A percentile compares a stretch with the other conserved stretches of the same genome.
phyloP scores from a whole-genome alignment of 2,888 invertebrate genomes.

The Apocheima hispidaria region DNA sequence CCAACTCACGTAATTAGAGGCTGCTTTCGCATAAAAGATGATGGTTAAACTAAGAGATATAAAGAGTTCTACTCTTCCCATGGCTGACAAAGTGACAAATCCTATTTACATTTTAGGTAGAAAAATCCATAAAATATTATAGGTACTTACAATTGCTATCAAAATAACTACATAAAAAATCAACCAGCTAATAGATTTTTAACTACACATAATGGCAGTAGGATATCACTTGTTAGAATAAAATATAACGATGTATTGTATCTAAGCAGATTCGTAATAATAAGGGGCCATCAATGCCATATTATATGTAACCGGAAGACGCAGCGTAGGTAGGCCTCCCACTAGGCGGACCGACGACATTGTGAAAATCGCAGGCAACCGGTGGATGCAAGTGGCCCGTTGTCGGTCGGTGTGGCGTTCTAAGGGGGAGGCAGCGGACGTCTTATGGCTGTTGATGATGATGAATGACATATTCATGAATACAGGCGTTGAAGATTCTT shows the following conservation, averaged over 20 bases:
- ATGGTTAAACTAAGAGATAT: not conserved
- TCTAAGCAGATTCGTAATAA: not conserved
- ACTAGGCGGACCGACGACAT: too few species aligned
- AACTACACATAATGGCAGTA: not conserved
- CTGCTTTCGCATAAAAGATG: not conserved
- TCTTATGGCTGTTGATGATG: too few species aligned
- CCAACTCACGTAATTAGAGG: constrained; percentile 14
- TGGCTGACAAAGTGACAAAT: not conserved
- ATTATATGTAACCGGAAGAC: too few species aligned
- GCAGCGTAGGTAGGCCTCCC: too few species aligned
- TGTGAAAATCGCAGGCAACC: too few species aligned
- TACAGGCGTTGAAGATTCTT: too few species aligned
- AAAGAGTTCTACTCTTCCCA: constrained; percentile 1
- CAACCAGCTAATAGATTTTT: not conserved
- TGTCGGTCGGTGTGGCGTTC: too few species aligned
- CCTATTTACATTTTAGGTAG: not conserved
- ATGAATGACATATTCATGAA: too few species aligned
- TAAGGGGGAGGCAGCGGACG: too few species aligned
- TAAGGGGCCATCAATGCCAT: too few species aligned
- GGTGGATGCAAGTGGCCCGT: too few species aligned
- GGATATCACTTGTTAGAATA: not conserved
- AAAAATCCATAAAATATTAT: not conserved
- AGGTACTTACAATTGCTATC: constrained; percentile 1
- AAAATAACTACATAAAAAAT: not conserved
- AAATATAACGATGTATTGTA: not conserved